A percentile compares a stretch with the other conserved stretches of the same genome.
Evolutionary conservation across 2,797 vertebrate genomes (phyloP).

Genomic region (Capromys pilorides): DNA sequence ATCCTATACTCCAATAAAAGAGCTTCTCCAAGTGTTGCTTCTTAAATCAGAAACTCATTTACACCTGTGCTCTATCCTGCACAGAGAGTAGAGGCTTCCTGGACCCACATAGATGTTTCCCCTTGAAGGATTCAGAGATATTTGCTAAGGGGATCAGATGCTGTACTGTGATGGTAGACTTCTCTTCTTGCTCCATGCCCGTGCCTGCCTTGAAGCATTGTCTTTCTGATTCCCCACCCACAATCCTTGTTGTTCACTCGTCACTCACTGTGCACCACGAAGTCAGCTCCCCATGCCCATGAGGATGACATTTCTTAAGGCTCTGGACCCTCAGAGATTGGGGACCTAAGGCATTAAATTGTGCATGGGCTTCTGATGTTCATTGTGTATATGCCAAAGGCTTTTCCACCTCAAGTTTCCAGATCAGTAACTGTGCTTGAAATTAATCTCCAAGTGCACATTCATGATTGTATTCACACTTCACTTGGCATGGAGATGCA

Average conservation of each 20-base stretch:
- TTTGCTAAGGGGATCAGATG: not conserved
- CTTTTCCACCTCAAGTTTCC: not conserved
- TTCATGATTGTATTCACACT: not conserved
- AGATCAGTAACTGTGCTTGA: not conserved
- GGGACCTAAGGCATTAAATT: not conserved
- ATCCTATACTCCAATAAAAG: not conserved
- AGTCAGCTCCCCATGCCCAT: not conserved
- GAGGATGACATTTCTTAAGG: not conserved
- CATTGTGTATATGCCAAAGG: not conserved
- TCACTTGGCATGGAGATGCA: not conserved
- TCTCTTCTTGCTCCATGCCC: not conserved
- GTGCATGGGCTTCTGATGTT: not conserved
- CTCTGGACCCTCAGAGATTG: not conserved
- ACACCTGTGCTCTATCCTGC: not conserved
- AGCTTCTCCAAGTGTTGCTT: not conserved
- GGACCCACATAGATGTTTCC: not conserved
- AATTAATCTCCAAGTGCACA: not conserved
- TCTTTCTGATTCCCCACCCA: not conserved
- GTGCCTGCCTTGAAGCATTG: not conserved
- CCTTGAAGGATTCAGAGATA: not conserved
- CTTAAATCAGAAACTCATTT: not conserved
- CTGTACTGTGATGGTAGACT: not conserved
- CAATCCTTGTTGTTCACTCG: not conserved
- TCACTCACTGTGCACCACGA: not conserved
- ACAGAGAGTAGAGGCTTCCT: not conserved